These are phyloP conservation scores for Agrilus biguttatus DNA, from an alignment of 2,888 invertebrate species.

Conservation along the genomic window DNA sequence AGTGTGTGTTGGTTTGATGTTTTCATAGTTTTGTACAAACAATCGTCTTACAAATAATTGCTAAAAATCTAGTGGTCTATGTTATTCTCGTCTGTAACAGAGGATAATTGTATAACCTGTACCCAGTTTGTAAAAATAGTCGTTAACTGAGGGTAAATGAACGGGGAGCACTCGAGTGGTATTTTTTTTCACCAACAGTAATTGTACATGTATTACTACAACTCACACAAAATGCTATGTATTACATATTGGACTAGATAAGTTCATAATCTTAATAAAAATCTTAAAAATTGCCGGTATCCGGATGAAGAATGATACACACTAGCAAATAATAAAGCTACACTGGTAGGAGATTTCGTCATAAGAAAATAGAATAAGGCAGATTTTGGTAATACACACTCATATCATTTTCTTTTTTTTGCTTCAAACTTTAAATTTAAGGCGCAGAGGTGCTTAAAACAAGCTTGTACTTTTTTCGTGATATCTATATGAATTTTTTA, in stretches of 20 bases:
- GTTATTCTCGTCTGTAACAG: conserved; percentile 19
- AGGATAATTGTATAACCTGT: conserved; percentile 20
- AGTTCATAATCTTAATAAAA: conserved; percentile 32
- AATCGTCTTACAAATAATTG: conserved; percentile 11
- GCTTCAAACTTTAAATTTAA: conserved; percentile 46
- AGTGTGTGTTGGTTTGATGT: conserved; percentile 1
- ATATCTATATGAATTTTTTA: conserved; percentile 33
- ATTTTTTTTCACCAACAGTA: conserved; percentile 28
- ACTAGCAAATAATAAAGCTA: conserved; percentile 36
- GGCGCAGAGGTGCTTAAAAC: conserved; percentile 61
- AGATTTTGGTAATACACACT: conserved; percentile 51
- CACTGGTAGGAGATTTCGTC: conserved; percentile 39
- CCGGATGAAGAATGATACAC: conserved; percentile 33
- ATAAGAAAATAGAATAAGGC: conserved; percentile 54
- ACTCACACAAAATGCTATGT: conserved; percentile 40
- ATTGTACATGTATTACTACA: conserved; percentile 41
- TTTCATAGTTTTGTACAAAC: conserved; percentile 4
- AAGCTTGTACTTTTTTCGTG: conserved; percentile 58
- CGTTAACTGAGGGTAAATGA: conserved; percentile 19
- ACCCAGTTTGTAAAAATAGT: conserved; percentile 21
- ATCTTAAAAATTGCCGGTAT: conserved; percentile 34
- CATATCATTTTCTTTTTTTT: conserved; percentile 34
- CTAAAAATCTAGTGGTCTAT: conserved; percentile 19
- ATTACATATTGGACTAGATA: conserved; percentile 37
- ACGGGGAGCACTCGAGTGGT: conserved; percentile 28